These are phyloP conservation scores for Paramormyrops kingsleyae DNA, from an alignment of 2,113 vertebrate genomes.

Conservation along the genomic window DNA sequence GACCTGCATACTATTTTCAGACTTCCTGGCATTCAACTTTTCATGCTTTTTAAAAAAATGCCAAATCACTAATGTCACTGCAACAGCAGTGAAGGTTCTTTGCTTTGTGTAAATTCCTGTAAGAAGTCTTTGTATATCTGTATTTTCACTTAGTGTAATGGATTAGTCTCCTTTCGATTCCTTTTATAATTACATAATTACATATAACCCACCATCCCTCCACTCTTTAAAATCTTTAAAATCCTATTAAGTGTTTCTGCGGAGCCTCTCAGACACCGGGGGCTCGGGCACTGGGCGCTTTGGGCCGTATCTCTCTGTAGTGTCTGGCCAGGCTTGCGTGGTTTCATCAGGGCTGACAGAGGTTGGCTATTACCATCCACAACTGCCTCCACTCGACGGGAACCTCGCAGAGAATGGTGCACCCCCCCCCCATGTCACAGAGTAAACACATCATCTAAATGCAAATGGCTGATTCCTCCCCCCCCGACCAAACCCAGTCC, in stretches of 20 bases:
- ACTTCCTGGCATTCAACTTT: not conserved
- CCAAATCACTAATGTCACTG: not conserved
- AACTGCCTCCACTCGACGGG: not conserved
- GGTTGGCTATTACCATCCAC: slow-evolving; percentile 11
- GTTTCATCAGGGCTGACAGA: slow-evolving; percentile 4
- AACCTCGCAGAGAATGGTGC: not conserved
- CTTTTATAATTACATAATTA: not conserved
- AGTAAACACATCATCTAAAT: slow-evolving; percentile 23
- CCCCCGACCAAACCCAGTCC: not conserved
- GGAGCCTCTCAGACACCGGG: not conserved
- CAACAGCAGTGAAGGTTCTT: not conserved
- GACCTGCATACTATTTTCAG: not conserved
- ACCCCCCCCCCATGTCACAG: not conserved
- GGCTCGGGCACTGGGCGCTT: not conserved
- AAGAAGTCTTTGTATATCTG: not conserved
- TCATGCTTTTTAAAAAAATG: not conserved
- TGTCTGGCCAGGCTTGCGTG: not conserved
- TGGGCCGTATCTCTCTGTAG: not conserved
- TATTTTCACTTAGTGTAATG: not conserved
- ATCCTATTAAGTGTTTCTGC: not conserved
- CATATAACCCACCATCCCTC: not conserved
- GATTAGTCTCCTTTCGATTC: not conserved
- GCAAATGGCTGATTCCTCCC: slow-evolving; percentile 7
- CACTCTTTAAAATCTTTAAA: not conserved
- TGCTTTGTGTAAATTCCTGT: not conserved